phyloP scores from a whole-genome alignment of 2,113 vertebrate species.

The Gallinago media region DNA sequence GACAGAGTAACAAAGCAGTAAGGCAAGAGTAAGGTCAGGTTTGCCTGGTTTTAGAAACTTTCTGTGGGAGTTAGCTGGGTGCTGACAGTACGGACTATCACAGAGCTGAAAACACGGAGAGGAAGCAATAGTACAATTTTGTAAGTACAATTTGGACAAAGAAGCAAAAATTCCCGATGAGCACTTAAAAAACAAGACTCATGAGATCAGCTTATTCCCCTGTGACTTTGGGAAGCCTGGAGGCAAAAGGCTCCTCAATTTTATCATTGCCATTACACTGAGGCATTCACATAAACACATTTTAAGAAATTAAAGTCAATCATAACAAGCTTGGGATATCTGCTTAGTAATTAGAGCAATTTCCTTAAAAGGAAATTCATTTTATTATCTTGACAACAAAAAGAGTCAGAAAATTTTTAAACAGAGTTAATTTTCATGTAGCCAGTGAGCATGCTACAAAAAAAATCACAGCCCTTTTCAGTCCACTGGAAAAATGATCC shows the following conservation, averaged over 20 bases:
- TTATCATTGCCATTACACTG: not conserved
- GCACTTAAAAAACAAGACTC: not conserved
- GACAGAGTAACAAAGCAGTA: not conserved
- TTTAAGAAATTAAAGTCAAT: not conserved
- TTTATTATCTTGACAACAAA: not conserved
- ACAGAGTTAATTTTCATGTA: not conserved
- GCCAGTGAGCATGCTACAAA: not conserved
- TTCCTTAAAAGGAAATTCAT: not conserved
- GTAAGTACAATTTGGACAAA: not conserved
- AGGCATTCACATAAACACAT: not conserved
- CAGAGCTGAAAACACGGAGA: accelerated
- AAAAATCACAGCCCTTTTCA: not conserved
- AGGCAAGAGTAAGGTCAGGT: not conserved
- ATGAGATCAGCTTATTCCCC: not conserved
- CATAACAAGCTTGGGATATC: not conserved
- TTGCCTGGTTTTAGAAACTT: not conserved
- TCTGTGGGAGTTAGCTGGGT: not conserved
- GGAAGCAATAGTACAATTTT: not conserved
- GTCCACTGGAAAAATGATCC: not conserved
- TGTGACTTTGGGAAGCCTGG: not conserved
- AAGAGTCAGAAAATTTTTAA: not conserved
- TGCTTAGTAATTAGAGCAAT: not conserved
- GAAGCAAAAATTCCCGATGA: not conserved
- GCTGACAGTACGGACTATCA: not conserved
- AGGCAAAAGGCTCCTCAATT: not conserved